A percentile compares a stretch with the other conserved stretches of the same genome.
Conservation (phyloP, 2,113 vertebrate species). For the Cariama cristata region DNA sequence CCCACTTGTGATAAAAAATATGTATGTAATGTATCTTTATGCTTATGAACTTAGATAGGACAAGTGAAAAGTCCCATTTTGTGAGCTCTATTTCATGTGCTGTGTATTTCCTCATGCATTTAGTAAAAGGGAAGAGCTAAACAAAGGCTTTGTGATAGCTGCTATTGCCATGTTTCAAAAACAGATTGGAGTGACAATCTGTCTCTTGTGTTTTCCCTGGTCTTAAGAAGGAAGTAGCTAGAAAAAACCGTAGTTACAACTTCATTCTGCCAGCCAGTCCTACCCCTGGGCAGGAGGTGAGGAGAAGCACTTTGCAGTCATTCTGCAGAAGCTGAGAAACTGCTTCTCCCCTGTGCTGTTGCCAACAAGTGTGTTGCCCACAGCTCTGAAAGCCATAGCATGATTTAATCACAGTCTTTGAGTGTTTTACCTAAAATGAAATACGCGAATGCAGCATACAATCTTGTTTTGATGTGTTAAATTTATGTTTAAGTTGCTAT, state of each 20-base stretch:
- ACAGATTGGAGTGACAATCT: neutral
- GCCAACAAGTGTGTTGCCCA: neutral
- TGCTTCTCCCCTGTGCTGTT: neutral
- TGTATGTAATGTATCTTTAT: neutral
- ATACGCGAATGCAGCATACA: neutral
- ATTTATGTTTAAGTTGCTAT: neutral
- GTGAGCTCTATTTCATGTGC: accelerated
- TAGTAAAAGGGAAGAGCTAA: neutral
- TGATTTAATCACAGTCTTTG: neutral
- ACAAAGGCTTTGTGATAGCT: neutral
- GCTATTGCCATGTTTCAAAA: neutral
- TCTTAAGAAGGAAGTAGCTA: neutral
- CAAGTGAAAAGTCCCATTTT: neutral
- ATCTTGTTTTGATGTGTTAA: slow-evolving; percentile 11
- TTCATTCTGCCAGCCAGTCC: neutral
- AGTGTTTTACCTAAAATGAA: slow-evolving; percentile 11
- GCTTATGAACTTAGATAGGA: neutral
- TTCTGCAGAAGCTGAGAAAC: neutral
- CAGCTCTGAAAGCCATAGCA: neutral
- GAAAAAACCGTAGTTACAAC: neutral
- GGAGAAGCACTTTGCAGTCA: neutral
- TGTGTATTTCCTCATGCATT: neutral
- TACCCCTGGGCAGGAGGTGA: neutral
- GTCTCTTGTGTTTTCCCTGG: neutral
- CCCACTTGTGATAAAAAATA: neutral